Base-by-base conservation (phyloP, 2,888 invertebrate species). In the Agriopis leucophaearia region DNA sequence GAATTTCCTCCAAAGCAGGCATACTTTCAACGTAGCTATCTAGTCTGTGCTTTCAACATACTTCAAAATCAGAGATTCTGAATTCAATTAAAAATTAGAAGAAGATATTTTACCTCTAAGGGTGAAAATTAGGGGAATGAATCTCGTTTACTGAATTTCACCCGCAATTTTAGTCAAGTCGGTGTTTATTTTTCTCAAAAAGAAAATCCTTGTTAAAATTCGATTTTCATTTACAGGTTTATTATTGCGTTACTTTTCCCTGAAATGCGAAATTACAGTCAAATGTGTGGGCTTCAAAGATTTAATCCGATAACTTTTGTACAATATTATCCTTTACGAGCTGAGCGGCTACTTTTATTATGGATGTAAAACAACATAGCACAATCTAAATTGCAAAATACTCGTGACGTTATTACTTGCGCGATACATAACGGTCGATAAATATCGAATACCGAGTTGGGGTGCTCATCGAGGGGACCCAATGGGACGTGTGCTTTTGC, bases 401-500 rank as follows among this genome's bases (percentile, higher is more conserved):
- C 59, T 67, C 60, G 52, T 64, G 54, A 57, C 40, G 59, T 66
- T 60, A 69, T 71, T 75, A 74, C 76, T 73, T 76, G 73, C 68
- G 70, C 56, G 71, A 60, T 71, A 68, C 64, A 69, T 66, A 76
- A 77, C 74, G 64, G 74, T 71, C 78, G 74, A 83, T 86, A 86
- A 85, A 87, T 86, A 83, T 81, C 74, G 70, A 73, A 77, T 80
- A 79, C 77, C 71, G 69, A 76, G 76, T 73, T 70, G 74, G 74
- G 71, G 69, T 72, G 75, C 40, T 58, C 58, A 64, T 56, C 76
- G 71, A 64, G 60, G 73, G 81, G 78, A 79, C 72, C 74, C 81
- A 78, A 80, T 79, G 78, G 84, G 81, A 27, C 27, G 83, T 77
- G 78, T 78, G 75, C 72, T 58, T 64, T 45, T 64, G 50, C 51